Evolutionary conservation across 2,113 vertebrate species (phyloP), one percentile per base, ranked within the genome.

Genomic region (Cyanistes caeruleus): DNA sequence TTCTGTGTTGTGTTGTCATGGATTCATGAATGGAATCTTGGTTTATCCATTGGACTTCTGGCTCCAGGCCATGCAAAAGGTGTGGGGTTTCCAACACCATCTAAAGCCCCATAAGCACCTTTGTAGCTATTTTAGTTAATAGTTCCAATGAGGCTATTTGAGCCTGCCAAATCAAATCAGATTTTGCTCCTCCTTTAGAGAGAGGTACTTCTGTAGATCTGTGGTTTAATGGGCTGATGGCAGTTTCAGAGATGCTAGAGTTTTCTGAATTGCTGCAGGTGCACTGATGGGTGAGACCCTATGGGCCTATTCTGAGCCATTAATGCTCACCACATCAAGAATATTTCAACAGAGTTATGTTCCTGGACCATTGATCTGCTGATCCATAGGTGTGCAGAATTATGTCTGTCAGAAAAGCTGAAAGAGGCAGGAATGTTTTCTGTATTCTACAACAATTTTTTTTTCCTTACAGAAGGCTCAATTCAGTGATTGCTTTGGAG

Each of bases 311-410:
- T 96, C 27, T 13, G 72, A 90, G 65, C 64, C 60, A 69, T 86
- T 94, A 89, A 94, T 69, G 86, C 65, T 90, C 85, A 75, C 68
- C 39, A 28, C 58, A 82, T 87, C 73, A 92, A 78, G 92, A 84
- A 84, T 95, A 89, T 94, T 96, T 97, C 88, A 92, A 39, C 55
- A 67, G 52, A 90, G 69, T 89, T 95, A 68, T 70, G 83, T 79
- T 92, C 73, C 68, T 72, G 53, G 80, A 68, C 68, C 92, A 94
- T 78, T 96, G 93, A 94, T 92, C 85, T 74, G 48, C 58, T 96
- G 85, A 92, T 97, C 85, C 83, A 81, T 56, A 33, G 76, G 23
- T 56, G 72, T 58, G 35, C 55, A 63, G 83, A 89, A 68, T 74
- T 67, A 63, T 5, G 1, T 72, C 85, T 90, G 60, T 78, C 79